Evolutionary conservation across 2,888 invertebrate genomes (phyloP).

Genomic region (Pheosia tremula): DNA sequence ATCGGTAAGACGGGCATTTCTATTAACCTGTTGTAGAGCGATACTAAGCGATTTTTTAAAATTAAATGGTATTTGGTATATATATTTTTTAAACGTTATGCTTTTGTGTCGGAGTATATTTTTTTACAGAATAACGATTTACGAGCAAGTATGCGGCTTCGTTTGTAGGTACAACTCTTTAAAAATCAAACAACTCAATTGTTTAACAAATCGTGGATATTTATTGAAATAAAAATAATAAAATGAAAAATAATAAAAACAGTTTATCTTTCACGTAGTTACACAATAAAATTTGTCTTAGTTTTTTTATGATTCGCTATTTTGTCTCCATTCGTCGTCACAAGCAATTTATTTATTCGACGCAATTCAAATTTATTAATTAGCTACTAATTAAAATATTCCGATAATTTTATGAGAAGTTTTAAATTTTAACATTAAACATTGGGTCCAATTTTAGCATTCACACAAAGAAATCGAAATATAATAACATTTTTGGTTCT

Average conservation of each 20-base stretch:
- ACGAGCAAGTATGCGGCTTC: too few relatives aligned
- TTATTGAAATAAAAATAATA: slow-evolving; percentile 85
- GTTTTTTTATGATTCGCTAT: slow-evolving; percentile 67
- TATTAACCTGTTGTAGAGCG: too few relatives aligned
- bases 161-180: background rate
- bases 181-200: slow-evolving; percentile 65
- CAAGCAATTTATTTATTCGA: slow-evolving; percentile 4
- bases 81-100: too few relatives aligned
- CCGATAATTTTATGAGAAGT: background rate
- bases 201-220: slow-evolving; percentile 84
- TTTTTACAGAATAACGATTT: too few relatives aligned
- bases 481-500: slow-evolving; percentile 25
- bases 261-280: slow-evolving; percentile 82
- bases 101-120: too few relatives aligned
- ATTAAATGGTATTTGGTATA: too few relatives aligned
- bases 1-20: too few relatives aligned
- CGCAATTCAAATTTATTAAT: background rate
- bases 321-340: slow-evolving; percentile 66
- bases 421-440: slow-evolving; percentile 16
- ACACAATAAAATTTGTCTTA: slow-evolving; percentile 84
- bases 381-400: background rate
- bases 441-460: slow-evolving; percentile 29
- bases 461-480: slow-evolving; percentile 35
- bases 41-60: too few relatives aligned
- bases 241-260: slow-evolving; percentile 85